A percentile compares a stretch with the other conserved stretches of the same genome.
Evolutionary conservation across 2,888 invertebrate genomes (phyloP).

Genomic region (Eristalinus sepulchralis): DNA sequence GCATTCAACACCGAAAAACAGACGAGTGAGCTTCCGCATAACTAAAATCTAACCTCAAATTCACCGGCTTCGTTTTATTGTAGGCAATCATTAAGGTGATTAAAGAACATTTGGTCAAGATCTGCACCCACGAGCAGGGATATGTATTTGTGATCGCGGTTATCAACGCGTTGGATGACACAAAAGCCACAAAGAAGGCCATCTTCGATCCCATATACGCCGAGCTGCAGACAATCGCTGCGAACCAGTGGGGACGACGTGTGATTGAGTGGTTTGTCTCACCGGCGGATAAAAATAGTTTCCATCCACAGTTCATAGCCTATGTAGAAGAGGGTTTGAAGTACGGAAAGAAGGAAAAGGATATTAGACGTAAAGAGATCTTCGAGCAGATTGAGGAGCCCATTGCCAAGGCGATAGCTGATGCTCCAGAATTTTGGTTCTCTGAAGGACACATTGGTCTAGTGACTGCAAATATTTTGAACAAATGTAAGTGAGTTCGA

Average conservation of each 20-base stretch:
- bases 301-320: slow-evolving; percentile 90
- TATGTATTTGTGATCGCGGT: slow-evolving; percentile 91
- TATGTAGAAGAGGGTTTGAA: slow-evolving; percentile 88
- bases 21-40: slow-evolving; percentile 82
- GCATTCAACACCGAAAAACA: slow-evolving; percentile 91
- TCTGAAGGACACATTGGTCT: slow-evolving; percentile 85
- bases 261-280: slow-evolving; percentile 93
- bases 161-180: slow-evolving; percentile 95
- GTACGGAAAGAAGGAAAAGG: slow-evolving; percentile 88
- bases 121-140: slow-evolving; percentile 93
- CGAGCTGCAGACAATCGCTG: slow-evolving; percentile 86
- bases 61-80: slow-evolving; percentile 73
- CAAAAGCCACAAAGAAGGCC: slow-evolving; percentile 92
- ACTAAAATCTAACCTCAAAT: background rate
- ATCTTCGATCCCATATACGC: slow-evolving; percentile 87
- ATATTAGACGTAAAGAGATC: slow-evolving; percentile 86
- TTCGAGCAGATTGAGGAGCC: slow-evolving; percentile 85
- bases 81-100: slow-evolving; percentile 93
- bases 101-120: slow-evolving; percentile 90
- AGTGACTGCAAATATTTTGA: slow-evolving; percentile 87
- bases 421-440: slow-evolving; percentile 86
- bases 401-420: slow-evolving; percentile 83
- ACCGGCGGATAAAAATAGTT: slow-evolving; percentile 89
- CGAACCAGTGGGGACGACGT: slow-evolving; percentile 91
- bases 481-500: slow-evolving; percentile 84